Evolutionary conservation across 2,888 invertebrate species (phyloP), one percentile per base, ranked within the genome.

Genomic region (Chymomyza caudatula): DNA sequence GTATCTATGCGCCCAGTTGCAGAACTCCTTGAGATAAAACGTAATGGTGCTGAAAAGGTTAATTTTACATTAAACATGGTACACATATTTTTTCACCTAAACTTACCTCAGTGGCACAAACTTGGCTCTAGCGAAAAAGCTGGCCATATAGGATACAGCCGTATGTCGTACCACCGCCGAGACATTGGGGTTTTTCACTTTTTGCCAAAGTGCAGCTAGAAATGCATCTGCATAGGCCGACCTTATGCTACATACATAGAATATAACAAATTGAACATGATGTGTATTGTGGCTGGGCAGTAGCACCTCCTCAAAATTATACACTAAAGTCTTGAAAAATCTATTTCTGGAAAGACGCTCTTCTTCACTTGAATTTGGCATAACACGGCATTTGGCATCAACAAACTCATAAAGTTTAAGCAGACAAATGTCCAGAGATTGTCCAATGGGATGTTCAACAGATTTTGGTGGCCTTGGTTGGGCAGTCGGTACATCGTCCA

Each of bases 1-100:
- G 88, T 98, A 98, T 0, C 92, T 91, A 87, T 97, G 96, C 67
- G 96, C 94, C 97, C 97, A 98, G 1, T 92, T 92, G 0, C 95
- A 92, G 91, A 98, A 94, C 79, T 93, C 92, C 57, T 93, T 93
- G 6, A 97, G 87, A 54, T 93, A 93, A 49, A 91, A 91, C 86
- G 92, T 93, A n/a, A 95, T 89, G 73, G 92, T 91, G 67, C 95
- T 95, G 83, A 92, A 73, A 25, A 37, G 0, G 49, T 22, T 4
- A 5, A 6, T 4, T 25, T 43, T 8, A 44, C 23, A 20, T 20
- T 5, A 11, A 25, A 22, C n/a, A n/a, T 3, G 23, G 11, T 22
- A 51, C 51, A 20, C 3, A 11, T 3, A 19, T 22, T 23, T 23
- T 25, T 8, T 17, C 3, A 15, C n/a, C 1, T 8, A 23, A 58